Conservation (phyloP, 2,113 vertebrate genomes). For the Cacatua alba region DNA sequence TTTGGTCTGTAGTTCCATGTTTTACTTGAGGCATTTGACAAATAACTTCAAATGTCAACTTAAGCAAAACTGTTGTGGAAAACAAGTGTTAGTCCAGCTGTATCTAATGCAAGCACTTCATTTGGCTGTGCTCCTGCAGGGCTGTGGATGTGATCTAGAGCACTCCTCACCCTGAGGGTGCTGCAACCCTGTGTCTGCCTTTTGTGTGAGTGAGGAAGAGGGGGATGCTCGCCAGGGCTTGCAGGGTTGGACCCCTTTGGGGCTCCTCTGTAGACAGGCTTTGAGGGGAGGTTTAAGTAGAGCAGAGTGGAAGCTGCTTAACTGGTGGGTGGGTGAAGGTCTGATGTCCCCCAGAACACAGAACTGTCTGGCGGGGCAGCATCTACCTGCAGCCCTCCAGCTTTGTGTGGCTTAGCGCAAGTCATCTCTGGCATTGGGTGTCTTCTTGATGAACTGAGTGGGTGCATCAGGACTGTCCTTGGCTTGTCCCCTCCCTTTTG, state of each 20-base stretch:
- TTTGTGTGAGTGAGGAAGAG: not conserved
- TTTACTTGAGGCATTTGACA: not conserved
- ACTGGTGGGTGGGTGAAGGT: not conserved
- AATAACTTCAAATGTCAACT: not conserved
- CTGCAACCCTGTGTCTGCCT: not conserved
- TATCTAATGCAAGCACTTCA: not conserved
- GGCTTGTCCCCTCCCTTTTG: not conserved
- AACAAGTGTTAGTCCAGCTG: not conserved
- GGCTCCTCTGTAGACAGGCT: not conserved
- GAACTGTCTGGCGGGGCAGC: not conserved
- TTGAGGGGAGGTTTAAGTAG: not conserved
- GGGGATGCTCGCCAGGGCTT: fast-evolving
- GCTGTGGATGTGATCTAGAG: not conserved
- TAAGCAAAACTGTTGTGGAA: not conserved
- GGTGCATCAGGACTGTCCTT: not conserved
- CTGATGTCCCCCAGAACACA: not conserved
- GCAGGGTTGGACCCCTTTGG: not conserved
- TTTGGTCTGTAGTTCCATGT: not conserved
- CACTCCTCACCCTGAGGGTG: not conserved
- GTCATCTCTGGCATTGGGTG: not conserved
- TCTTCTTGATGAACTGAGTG: not conserved
- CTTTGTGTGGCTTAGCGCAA: not conserved
- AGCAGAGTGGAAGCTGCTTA: not conserved
- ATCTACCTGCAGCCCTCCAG: not conserved
- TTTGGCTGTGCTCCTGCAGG: not conserved